Conservation (phyloP, 2,113 vertebrate species). For the Crotophaga sulcirostris region DNA sequence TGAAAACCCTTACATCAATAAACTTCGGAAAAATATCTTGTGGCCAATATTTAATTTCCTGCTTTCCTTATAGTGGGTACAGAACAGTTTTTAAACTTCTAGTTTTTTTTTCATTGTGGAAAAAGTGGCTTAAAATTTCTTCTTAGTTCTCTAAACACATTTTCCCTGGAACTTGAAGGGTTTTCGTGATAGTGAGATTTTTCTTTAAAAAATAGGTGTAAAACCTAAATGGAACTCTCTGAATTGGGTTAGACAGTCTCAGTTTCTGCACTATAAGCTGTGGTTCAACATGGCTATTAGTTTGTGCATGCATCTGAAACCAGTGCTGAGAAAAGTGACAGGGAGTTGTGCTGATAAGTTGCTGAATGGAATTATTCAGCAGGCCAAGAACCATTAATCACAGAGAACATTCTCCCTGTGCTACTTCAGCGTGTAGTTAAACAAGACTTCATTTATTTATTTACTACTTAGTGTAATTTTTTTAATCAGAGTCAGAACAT, state of each 20-base stretch:
- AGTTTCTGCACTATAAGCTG: neutral
- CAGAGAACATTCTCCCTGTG: neutral
- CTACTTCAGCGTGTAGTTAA: neutral
- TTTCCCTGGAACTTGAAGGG: neutral
- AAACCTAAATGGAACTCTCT: neutral
- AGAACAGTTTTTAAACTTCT: neutral
- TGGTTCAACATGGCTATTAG: neutral
- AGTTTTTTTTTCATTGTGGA: neutral
- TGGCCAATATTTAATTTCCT: conserved; percentile 40
- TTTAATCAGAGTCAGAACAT: neutral
- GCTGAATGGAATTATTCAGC: conserved; percentile 35
- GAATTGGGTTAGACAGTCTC: neutral
- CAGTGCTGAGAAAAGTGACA: neutral
- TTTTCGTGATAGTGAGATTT: neutral
- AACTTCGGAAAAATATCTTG: neutral
- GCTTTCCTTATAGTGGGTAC: neutral
- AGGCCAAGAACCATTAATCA: conserved; percentile 52
- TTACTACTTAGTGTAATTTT: neutral
- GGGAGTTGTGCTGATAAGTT: neutral
- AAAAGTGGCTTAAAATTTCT: neutral
- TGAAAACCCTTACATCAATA: conserved; percentile 14
- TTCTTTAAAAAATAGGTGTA: neutral
- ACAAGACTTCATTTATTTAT: conserved; percentile 7
- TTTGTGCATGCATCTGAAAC: neutral
- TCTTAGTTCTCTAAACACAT: neutral